phyloP scores from a whole-genome alignment of 2,888 invertebrate species.

The Blastobasis lacticolella region DNA sequence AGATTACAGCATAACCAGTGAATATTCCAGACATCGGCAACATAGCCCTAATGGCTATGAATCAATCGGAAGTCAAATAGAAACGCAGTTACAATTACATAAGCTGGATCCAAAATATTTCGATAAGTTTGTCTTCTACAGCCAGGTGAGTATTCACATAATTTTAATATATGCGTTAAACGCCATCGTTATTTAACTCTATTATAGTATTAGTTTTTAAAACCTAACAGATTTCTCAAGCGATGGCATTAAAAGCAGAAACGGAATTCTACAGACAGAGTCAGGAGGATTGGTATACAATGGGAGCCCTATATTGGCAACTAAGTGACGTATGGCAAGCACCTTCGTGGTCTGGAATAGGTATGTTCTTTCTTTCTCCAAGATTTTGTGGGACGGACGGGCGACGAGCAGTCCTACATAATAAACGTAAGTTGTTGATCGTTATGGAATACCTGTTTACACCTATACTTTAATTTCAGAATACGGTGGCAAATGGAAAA shows the following conservation, averaged over 20 bases:
- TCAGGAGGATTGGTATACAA: conserved; percentile 77
- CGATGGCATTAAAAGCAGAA: conserved; percentile 88
- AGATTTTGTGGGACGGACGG: too few relatives aligned
- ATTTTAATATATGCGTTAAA: too few relatives aligned
- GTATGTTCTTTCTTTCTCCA: conserved; percentile 31
- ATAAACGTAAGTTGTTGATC: too few relatives aligned
- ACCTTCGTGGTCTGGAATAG: conserved; percentile 95
- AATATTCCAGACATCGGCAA: conserved; percentile 85
- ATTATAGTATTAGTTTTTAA: too few relatives aligned
- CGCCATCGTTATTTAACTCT: too few relatives aligned
- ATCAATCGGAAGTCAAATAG: conserved; percentile 76
- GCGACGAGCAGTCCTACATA: too few relatives aligned
- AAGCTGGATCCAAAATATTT: conserved; percentile 67
- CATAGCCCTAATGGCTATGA: conserved; percentile 86
- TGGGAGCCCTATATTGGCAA: conserved; percentile 99
- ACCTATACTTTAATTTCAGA: conserved; percentile 60
- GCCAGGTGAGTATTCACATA: conserved; percentile 77
- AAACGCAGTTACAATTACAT: conserved; percentile 75
- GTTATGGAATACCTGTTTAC: too few relatives aligned
- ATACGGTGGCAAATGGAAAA: conserved; percentile 86
- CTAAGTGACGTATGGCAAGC: conserved; percentile 98
- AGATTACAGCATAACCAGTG: conserved; percentile 70
- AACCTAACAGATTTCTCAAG: conserved; percentile 82
- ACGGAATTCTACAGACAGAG: conserved; percentile 87
- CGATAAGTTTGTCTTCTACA: conserved; percentile 84